Evolutionary conservation across 2,888 invertebrate genomes (phyloP).

Genomic region (Tiliacea aurago): DNA sequence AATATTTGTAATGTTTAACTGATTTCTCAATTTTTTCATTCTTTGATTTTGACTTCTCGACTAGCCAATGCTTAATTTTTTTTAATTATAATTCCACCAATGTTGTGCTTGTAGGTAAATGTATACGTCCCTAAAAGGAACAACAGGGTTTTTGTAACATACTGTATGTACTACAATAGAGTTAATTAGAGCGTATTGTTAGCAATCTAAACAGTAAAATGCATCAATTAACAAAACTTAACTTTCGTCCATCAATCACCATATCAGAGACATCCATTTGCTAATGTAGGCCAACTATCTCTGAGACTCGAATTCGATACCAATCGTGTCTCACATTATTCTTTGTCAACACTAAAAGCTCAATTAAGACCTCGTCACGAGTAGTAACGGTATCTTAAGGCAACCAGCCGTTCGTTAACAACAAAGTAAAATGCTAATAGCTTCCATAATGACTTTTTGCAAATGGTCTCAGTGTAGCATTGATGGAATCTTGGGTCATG

Average conservation of each 20-base stretch:
- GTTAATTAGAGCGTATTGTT: slow-evolving; percentile 17
- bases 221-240: slow-evolving; percentile 53
- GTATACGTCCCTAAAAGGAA: too few species aligned
- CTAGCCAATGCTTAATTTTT: too few species aligned
- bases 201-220: slow-evolving; percentile 26
- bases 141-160: too few species aligned
- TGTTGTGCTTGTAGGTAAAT: too few species aligned
- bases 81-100: too few species aligned
- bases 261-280: slow-evolving; percentile 62
- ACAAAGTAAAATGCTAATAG: slow-evolving; percentile 55
- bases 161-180: not conserved
- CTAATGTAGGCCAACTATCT: slow-evolving; percentile 69
- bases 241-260: slow-evolving; percentile 67
- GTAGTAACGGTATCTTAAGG: slow-evolving; percentile 62
- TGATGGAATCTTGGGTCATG: slow-evolving; percentile 30
- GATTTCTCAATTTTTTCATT: too few species aligned
- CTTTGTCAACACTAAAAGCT: slow-evolving; percentile 83
- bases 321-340: slow-evolving; percentile 77
- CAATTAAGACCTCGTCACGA: slow-evolving; percentile 79
- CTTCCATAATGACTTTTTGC: slow-evolving; percentile 44
- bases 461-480: slow-evolving; percentile 26
- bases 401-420: slow-evolving; percentile 57
- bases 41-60: too few species aligned
- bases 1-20: too few species aligned
- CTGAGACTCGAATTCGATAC: slow-evolving; percentile 65